Evolutionary conservation across 1,140 invertebrate genomes (phyloP).

Genomic region (Lepeophtheirus salmonis): DNA sequence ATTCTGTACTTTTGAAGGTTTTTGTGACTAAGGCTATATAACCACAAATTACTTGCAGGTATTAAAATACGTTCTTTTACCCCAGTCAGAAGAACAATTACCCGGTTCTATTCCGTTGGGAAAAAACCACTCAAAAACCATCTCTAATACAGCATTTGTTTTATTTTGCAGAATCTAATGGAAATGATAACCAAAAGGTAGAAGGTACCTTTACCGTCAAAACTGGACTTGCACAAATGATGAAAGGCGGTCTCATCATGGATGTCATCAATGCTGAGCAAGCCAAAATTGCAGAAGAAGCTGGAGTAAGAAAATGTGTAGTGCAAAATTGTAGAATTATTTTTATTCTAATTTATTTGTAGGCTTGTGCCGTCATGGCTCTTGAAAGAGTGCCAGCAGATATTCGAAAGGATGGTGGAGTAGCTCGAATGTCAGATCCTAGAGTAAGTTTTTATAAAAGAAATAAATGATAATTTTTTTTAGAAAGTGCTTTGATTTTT

Average conservation of each 20-base stretch:
- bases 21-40: background rate
- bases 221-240: conserved; percentile 8
- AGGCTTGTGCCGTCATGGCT: conserved; percentile 11
- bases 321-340: background rate
- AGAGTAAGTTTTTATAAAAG: background rate
- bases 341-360: background rate
- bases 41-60: too few species aligned
- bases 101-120: background rate
- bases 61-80: background rate
- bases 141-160: background rate
- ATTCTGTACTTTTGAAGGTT: background rate
- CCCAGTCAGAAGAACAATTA: background rate
- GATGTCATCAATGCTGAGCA: conserved; percentile 14
- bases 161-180: background rate
- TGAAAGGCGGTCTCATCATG: conserved; percentile 14
- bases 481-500: too few species aligned
- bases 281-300: conserved; percentile 12
- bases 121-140: background rate
- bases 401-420: conserved; percentile 9
- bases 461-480: too few species aligned
- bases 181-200: background rate
- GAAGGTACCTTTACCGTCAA: conserved; percentile 9
- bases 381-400: conserved; percentile 11
- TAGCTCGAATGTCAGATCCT: conserved; percentile 15
- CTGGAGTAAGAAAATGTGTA: background rate